Evolutionary conservation across 1,140 invertebrate genomes (phyloP).

Genomic region (Trialeurodes vaporariorum): DNA sequence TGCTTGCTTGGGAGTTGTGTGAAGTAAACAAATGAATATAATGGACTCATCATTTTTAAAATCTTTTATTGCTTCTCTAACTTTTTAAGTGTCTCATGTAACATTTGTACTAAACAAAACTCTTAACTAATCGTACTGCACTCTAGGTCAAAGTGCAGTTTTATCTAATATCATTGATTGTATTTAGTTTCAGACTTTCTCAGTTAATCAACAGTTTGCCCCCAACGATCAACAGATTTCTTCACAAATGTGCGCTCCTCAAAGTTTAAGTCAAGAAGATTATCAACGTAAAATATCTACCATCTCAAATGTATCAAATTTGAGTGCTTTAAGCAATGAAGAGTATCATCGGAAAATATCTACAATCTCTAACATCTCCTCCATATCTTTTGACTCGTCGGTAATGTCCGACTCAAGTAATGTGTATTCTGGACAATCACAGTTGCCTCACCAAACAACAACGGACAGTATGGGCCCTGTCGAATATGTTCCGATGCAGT

Average conservation of each 20-base stretch:
- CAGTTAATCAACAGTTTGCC: not conserved
- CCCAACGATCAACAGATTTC: not conserved
- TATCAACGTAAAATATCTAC: constrained; percentile 17
- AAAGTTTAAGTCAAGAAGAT: constrained; percentile 11
- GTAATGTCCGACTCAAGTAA: constrained; percentile 13
- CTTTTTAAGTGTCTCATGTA: too few species aligned
- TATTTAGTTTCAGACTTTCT: not conserved
- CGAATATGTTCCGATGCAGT: not conserved
- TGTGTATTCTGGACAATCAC: not conserved
- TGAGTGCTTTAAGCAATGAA: constrained; percentile 3
- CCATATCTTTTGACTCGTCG: constrained; percentile 13
- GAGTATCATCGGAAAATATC: constrained; percentile 18
- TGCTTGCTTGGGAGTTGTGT: too few species aligned
- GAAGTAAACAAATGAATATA: too few species aligned
- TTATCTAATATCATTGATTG: not conserved
- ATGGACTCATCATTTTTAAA: too few species aligned
- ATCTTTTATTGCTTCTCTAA: too few species aligned
- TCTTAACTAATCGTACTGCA: too few species aligned
- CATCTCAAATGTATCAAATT: constrained; percentile 1
- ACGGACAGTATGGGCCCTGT: not conserved
- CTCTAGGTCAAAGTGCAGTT: too few species aligned
- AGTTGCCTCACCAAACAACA: not conserved
- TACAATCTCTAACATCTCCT: constrained; percentile 14
- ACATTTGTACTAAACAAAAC: too few species aligned
- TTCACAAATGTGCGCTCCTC: not conserved